Conservation (phyloP, 1,140 invertebrate species). For the Dendrolimus punctatus region DNA sequence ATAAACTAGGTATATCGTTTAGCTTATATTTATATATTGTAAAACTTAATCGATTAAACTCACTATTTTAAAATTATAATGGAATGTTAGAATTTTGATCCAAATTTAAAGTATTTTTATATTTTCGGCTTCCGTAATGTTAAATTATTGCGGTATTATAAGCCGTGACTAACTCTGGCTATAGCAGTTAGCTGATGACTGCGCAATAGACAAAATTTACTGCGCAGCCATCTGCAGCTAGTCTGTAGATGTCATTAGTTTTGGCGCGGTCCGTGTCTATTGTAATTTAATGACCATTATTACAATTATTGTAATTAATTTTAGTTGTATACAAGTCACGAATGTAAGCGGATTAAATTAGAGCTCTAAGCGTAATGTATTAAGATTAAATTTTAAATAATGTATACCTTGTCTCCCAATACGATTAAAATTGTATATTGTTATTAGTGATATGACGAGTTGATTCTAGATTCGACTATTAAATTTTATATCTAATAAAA, state of each 20-base stretch:
- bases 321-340: too few species aligned
- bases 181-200: too few species aligned
- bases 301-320: too few species aligned
- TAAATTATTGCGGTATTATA: conserved; percentile 19
- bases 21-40: too few species aligned
- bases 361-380: not conserved
- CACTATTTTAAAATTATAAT: conserved; percentile 13
- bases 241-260: too few species aligned
- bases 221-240: too few species aligned
- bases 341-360: not conserved
- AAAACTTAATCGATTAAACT: too few species aligned
- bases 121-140: conserved; percentile 36
- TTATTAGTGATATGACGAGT: conserved; percentile 53
- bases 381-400: conserved; percentile 3
- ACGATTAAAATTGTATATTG: conserved; percentile 53
- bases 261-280: too few species aligned
- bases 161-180: not conserved
- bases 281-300: too few species aligned
- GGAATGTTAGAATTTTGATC: conserved; percentile 19
- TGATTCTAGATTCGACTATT: conserved; percentile 53
- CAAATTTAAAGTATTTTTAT: conserved; percentile 23
- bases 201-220: too few species aligned
- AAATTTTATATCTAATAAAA: conserved; percentile 62
- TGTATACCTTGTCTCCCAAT: conserved; percentile 18
- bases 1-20: too few species aligned